Evolutionary conservation across 2,113 vertebrate species (phyloP), one percentile per base, ranked within the genome.

Genomic region (Pollachius pollachius): DNA sequence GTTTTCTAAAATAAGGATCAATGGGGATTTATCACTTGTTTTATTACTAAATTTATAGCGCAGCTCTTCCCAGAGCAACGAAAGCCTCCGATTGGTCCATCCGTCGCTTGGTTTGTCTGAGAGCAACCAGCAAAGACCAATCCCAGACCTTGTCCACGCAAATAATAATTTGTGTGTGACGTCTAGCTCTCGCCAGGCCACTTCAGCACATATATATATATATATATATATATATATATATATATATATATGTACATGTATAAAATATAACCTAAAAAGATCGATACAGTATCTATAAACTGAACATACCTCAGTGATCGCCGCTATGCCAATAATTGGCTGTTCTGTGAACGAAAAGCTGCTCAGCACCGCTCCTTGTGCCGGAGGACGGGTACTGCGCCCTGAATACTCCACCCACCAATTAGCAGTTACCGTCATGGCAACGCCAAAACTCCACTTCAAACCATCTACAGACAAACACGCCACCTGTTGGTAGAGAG

Each of bases 401-500:
- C 74, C 78, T 0, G 85, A 87, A 65, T 88, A 89, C 77, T 91
- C 91, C 77, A 90, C 87, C 85, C 84, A 87, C 91, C 90, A 93
- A 56, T 78, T 71, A n/a, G 78, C 86, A 3, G 74, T 56, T 48
- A 91, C 79, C 0, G 85, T 82, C 87, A 89, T 90, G 12, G 90
- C 90, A 15, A 90, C 83, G 0, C 83, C 79, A 4, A 92, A 91
- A 69, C 79, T 88, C 34, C 67, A 78, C 60, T 67, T 74, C 37
- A 88, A 65, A 48, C 80, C 82, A 0, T 86, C 73, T 0, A 91
- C 72, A 19, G 87, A 87, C 59, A 93, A 73, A 81, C 89, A 92
- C 1, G 80, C 85, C 23, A 90, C 77, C 71, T 89, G 86, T 62
- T 77, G 81, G 69, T 82, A 79, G 23, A 73, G 62, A 30, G 75